Base-by-base conservation (phyloP, 2,888 invertebrate genomes). In the Oconnorella tubifera region DNA sequence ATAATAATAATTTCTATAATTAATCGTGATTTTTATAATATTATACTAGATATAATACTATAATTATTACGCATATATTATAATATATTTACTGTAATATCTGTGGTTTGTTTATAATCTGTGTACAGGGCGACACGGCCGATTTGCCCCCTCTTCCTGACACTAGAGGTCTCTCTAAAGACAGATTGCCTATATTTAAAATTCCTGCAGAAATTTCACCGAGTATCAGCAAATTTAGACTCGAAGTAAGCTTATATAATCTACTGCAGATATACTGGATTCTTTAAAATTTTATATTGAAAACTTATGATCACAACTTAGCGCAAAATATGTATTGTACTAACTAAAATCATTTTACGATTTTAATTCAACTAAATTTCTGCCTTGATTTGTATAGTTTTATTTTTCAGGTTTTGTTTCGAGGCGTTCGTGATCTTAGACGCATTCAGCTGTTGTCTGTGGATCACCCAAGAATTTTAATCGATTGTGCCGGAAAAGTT, bases 141-240 rank as follows among this genome's bases (percentile, higher is more conserved):
- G 56, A 40, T n/a, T 51, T 63, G 4, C 57, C 59, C 19, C 58
- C 63, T 0, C 56, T 56, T n/a, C 63, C 63, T 6, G 56, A 55
- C n/a, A 23, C 40, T 2, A 58, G 33, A 27, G 1, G 28, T 23
- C 31, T 29, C 31, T 23, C 29, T 29, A 62, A 50, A 40, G 62
- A 66, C 27, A 64, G 33, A 28, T 28, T 60, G 19, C 57, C 59
- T 4, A 48, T 66, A 23, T 63, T 72, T 14, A 67, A 69, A 0
- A 55, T 74, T 6, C 74, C 74, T 10, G 59, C 62, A 33, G 62
- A 56, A n/a, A 75, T 75, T 63, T 69, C 69, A 57, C 75, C 75
- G 0, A 33, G 66, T 3, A 61, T 74, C 27, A 62, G 65, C 58
- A 70, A 63, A 51, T 72, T 67, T 64, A 60, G 75, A 28, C 55